Evolutionary conservation across 2,113 vertebrate genomes (phyloP).

Genomic region (Trematocara stigmaticum): DNA sequence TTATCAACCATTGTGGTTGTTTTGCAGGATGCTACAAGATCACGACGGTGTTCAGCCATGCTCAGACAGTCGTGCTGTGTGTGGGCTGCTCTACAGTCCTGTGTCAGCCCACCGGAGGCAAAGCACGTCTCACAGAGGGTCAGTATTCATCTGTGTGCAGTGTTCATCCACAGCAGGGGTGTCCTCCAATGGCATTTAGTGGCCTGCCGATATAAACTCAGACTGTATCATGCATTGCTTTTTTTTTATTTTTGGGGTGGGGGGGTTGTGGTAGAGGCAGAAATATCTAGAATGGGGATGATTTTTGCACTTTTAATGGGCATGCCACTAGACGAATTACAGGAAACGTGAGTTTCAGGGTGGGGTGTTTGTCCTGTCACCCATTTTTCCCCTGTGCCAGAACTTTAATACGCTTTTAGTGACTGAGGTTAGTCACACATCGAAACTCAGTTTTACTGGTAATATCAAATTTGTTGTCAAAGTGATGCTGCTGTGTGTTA

Average conservation of each 20-base stretch:
- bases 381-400: not conserved
- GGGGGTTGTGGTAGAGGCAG: rapidly evolving
- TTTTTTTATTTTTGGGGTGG: rapidly evolving
- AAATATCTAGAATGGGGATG: not conserved
- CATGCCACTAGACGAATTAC: not conserved
- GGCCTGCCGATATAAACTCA: not conserved
- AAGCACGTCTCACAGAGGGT: conserved; percentile 82
- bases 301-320: not conserved
- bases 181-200: not conserved
- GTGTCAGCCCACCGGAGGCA: conserved; percentile 80
- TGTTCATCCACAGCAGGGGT: not conserved
- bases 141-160: not conserved
- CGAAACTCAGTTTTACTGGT: not conserved
- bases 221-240: not conserved
- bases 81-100: conserved; percentile 79
- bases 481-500: not conserved
- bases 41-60: conserved; percentile 81
- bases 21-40: conserved; percentile 80
- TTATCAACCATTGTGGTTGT: not conserved
- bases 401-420: not conserved
- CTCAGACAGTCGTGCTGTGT: conserved; percentile 80
- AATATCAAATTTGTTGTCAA: not conserved
- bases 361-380: rapidly evolving
- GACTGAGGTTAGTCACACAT: not conserved
- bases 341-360: not conserved